A percentile compares a stretch with the other conserved stretches of the same genome.
Evolutionary conservation across 2,113 vertebrate genomes (phyloP).

Genomic region (Haliaeetus leucogaster): DNA sequence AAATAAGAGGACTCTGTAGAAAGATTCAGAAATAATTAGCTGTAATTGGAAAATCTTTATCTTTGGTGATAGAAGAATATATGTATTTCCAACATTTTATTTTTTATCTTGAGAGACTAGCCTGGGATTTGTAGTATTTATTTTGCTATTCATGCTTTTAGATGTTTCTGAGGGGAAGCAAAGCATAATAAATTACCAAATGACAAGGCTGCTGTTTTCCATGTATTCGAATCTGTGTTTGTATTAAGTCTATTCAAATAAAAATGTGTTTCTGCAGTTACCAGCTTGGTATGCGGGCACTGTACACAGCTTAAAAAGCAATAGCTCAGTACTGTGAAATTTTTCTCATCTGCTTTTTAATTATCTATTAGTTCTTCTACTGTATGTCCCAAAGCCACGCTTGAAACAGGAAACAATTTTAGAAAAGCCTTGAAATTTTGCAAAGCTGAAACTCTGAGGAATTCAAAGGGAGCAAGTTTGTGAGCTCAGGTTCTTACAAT

Average conservation of each 20-base stretch:
- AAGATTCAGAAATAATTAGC: neutral
- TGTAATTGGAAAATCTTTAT: neutral
- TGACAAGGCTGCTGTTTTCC: neutral
- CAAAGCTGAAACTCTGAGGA: neutral
- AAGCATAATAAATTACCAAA: neutral
- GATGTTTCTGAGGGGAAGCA: neutral
- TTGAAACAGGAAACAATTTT: neutral
- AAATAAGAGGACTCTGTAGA: neutral
- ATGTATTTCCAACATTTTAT: neutral
- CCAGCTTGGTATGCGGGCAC: neutral
- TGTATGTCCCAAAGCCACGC: neutral
- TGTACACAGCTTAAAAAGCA: neutral
- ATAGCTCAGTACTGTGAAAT: neutral
- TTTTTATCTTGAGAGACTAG: neutral
- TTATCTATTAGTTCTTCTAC: neutral
- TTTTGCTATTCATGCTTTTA: neutral
- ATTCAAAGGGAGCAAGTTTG: neutral
- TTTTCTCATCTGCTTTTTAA: neutral
- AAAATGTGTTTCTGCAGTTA: slow-evolving; percentile 1
- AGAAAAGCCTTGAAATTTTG: neutral
- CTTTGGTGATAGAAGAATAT: neutral
- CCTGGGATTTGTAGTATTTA: neutral
- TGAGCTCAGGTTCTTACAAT: neutral
- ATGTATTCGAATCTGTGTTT: neutral
- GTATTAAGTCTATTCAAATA: neutral